These are phyloP conservation scores for Leptinotarsa lineolata DNA, from an alignment of 1,140 invertebrate genomes.

Conservation along the genomic window DNA sequence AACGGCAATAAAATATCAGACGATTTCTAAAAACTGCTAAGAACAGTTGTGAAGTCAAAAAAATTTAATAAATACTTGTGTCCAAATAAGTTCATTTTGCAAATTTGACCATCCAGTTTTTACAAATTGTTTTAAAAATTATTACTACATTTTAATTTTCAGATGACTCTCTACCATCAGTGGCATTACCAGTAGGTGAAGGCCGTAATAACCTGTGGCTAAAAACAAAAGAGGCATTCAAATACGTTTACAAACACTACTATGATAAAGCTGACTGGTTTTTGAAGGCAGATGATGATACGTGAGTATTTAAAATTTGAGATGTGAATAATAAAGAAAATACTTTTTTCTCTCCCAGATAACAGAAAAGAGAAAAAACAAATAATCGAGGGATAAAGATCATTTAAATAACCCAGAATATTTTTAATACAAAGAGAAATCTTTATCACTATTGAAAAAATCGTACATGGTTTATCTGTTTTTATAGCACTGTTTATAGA, in stretches of 20 bases:
- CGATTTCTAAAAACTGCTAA: not conserved
- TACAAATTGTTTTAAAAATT: no score
- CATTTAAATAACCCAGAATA: no score
- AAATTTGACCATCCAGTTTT: no score
- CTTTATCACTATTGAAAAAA: no score
- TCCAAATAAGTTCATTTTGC: not conserved
- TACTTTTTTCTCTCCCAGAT: no score
- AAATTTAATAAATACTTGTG: not conserved
- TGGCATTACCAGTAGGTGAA: slow-evolving; percentile 80
- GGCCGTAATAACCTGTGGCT: slow-evolving; percentile 90
- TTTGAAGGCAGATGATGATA: slow-evolving; percentile 94
- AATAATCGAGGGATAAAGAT: no score
- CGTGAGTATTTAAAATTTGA: slow-evolving; percentile 62
- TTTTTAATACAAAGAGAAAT: no score
- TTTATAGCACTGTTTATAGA: no score
- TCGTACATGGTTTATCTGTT: no score
- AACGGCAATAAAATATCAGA: not conserved
- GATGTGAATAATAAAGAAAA: no score
- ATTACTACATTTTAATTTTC: slow-evolving; percentile 36
- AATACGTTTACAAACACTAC: slow-evolving; percentile 84
- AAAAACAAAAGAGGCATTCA: slow-evolving; percentile 95
- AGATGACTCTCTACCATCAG: slow-evolving; percentile 70
- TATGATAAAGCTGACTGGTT: slow-evolving; percentile 88
- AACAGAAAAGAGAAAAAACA: not conserved
- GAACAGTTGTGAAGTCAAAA: not conserved